A percentile compares a stretch with the other conserved stretches of the same genome.
phyloP scores from a whole-genome alignment of 2,113 vertebrate species.

The Paradisaea rubra region DNA sequence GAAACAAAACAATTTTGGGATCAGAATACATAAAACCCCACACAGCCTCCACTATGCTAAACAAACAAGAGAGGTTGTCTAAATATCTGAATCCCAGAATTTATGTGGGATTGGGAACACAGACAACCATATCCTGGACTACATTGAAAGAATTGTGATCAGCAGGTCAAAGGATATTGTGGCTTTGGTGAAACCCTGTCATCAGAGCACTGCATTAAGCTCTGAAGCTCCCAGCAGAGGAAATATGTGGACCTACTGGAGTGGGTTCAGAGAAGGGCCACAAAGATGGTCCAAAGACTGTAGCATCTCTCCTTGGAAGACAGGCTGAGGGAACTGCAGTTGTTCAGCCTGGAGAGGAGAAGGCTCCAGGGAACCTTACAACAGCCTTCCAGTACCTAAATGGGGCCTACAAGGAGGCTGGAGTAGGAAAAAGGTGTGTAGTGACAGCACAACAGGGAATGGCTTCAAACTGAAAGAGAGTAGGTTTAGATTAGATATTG shows the following conservation, averaged over 20 bases:
- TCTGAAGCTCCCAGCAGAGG: not conserved
- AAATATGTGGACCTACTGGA: not conserved
- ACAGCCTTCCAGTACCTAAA: not conserved
- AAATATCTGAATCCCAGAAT: not conserved
- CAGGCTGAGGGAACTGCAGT: not conserved
- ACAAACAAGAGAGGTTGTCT: not conserved
- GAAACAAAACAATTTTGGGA: not conserved
- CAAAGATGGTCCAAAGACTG: no score
- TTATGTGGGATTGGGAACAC: not conserved
- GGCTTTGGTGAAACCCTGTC: rapidly evolving
- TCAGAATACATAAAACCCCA: not conserved
- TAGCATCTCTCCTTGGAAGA: not conserved
- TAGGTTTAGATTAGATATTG: not conserved
- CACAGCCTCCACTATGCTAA: not conserved
- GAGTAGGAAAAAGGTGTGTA: no score
- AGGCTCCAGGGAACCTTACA: not conserved
- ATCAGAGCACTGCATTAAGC: no score
- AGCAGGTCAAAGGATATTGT: not conserved
- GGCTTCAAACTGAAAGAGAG: not conserved
- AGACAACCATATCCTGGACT: not conserved
- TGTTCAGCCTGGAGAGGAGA: not conserved
- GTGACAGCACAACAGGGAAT: not conserved
- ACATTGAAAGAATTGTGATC: not conserved
- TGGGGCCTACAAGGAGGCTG: no score
- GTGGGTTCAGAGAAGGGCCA: not conserved